phyloP scores from a whole-genome alignment of 2,888 invertebrate genomes.

The Nipponacmea schrenckii region DNA sequence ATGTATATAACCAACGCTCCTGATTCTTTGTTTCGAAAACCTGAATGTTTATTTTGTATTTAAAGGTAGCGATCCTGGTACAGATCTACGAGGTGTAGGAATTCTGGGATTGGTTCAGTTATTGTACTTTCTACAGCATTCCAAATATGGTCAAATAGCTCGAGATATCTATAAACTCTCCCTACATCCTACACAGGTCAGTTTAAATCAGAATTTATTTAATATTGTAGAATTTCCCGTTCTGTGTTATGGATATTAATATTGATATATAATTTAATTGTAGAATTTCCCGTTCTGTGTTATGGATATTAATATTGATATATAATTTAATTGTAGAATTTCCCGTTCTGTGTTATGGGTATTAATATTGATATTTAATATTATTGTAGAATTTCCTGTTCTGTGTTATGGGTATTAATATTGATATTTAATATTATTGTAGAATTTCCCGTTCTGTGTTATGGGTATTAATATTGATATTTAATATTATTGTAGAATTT shows the following conservation, averaged over 20 bases:
- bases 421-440: constrained; percentile 51
- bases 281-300: constrained; percentile 73
- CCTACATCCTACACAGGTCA: constrained; percentile 68
- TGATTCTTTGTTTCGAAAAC: too few relatives aligned
- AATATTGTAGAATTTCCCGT: constrained; percentile 70
- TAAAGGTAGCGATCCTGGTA: constrained; percentile 70
- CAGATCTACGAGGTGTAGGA: constrained; percentile 72
- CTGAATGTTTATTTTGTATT: background rate
- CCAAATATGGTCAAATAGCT: constrained; percentile 61
- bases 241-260: constrained; percentile 72
- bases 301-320: constrained; percentile 72
- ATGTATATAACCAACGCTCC: too few relatives aligned
- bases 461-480: constrained; percentile 72
- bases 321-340: constrained; percentile 66
- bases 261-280: constrained; percentile 51
- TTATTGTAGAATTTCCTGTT: constrained; percentile 71
- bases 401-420: constrained; percentile 72
- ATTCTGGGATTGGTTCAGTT: constrained; percentile 70
- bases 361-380: constrained; percentile 69
- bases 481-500: constrained; percentile 68
- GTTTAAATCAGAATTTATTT: constrained; percentile 1
- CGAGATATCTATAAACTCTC: constrained; percentile 69
- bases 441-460: constrained; percentile 72
- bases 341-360: constrained; percentile 72
- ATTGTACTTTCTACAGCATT: constrained; percentile 67